Conservation (phyloP, 2,888 invertebrate genomes). For the Tolmerus cingulatus region DNA sequence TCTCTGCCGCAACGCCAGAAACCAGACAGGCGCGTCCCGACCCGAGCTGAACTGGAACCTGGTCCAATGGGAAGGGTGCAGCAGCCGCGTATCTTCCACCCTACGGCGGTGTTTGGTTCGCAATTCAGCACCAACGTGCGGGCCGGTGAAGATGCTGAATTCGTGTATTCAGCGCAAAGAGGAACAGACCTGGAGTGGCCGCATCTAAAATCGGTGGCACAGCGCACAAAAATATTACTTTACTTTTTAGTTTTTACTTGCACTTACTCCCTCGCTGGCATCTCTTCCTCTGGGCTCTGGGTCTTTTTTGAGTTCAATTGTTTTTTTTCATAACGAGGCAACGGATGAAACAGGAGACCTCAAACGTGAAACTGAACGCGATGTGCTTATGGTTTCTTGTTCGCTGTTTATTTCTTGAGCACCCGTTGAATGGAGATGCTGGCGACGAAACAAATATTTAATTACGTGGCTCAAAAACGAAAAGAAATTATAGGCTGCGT, state of each 20-base stretch:
- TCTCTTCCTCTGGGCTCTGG: not conserved
- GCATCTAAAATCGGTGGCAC: not conserved
- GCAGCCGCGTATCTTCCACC: not conserved
- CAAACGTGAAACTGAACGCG: not conserved
- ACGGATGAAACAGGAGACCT: constrained; percentile 15
- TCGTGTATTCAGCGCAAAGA: not conserved
- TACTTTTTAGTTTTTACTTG: not conserved
- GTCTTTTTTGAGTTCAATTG: not conserved
- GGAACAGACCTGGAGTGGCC: not conserved
- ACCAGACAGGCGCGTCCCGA: not conserved
- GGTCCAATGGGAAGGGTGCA: constrained; percentile 31
- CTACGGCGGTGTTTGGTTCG: not conserved
- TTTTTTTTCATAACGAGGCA: constrained; percentile 16
- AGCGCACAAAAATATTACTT: not conserved
- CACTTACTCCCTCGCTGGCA: not conserved
- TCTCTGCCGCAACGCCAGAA: not conserved
- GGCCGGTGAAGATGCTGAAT: not conserved
- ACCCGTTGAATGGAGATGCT: not conserved
- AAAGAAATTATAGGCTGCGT: constrained; percentile 1
- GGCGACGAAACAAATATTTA: constrained; percentile 31
- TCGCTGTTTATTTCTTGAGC: not conserved
- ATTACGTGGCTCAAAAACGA: constrained; percentile 23
- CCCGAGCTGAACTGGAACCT: not conserved
- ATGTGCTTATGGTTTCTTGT: not conserved
- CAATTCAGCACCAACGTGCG: not conserved